Conservation (phyloP, 2,888 invertebrate genomes). For the Peribatodes rhomboidaria region DNA sequence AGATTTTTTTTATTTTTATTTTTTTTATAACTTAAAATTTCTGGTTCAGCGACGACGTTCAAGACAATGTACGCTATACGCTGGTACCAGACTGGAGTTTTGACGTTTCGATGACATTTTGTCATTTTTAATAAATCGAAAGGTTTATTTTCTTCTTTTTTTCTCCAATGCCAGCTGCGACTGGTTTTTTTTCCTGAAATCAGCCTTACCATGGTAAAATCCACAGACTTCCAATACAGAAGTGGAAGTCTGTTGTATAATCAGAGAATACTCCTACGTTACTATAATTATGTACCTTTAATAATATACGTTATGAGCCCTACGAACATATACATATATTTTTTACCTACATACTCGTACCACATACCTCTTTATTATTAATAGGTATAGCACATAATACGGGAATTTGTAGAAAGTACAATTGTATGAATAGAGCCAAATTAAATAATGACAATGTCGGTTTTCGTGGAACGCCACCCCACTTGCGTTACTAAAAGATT, state of each 20-base stretch:
- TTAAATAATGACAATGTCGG: conserved; percentile 49
- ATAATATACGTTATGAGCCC: too few species aligned
- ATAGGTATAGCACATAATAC: conserved; percentile 36
- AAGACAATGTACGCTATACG: background rate
- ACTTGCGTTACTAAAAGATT: conserved; percentile 39
- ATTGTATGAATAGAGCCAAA: conserved; percentile 39
- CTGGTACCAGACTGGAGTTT: background rate
- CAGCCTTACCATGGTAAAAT: too few species aligned
- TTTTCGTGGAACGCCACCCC: conserved; percentile 56
- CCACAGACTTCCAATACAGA: too few species aligned
- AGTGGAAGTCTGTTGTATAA: too few species aligned
- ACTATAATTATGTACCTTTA: too few species aligned
- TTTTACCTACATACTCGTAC: too few species aligned
- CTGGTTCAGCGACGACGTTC: background rate
- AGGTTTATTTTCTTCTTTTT: background rate
- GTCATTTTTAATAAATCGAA: background rate
- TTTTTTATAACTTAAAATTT: conserved; percentile 9
- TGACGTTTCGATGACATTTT: background rate
- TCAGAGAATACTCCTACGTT: too few species aligned
- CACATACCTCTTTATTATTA: too few species aligned
- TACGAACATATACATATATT: too few species aligned
- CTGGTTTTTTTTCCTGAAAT: background rate
- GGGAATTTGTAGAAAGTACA: too few species aligned
- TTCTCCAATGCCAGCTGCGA: background rate
- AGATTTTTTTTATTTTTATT: conserved; percentile 7